Conservation (phyloP, 2,888 invertebrate species). For the Clepsis dumicolana region DNA sequence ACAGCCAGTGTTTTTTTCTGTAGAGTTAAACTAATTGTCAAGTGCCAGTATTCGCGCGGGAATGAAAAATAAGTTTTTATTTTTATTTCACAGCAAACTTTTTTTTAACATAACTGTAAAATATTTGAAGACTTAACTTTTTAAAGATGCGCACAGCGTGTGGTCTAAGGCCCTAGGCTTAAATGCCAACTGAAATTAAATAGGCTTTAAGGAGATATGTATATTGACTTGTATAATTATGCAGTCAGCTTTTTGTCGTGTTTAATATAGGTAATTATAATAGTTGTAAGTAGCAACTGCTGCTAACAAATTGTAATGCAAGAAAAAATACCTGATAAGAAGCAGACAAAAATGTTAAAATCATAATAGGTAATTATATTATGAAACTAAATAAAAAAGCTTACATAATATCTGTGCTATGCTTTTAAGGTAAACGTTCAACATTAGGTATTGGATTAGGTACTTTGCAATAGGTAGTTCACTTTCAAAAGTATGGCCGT, state of each 20-base stretch:
- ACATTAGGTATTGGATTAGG: no score
- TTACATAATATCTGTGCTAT: no score
- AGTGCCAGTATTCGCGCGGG: constrained; percentile 28
- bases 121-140: neutral
- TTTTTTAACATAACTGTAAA: no score
- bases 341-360: no score
- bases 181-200: constrained; percentile 36
- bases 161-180: constrained; percentile 16
- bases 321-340: no score
- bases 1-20: neutral
- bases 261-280: constrained; percentile 1
- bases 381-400: no score
- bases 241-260: neutral
- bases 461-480: no score
- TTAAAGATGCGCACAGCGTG: constrained; percentile 19
- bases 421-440: no score
- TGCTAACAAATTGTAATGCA: neutral
- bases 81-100: no score
- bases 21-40: neutral
- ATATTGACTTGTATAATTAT: constrained; percentile 14
- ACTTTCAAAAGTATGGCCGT: no score
- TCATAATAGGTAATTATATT: no score
- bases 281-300: neutral
- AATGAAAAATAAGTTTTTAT: constrained; percentile 11
- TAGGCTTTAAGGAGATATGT: constrained; percentile 29